Evolutionary conservation across 2,888 invertebrate genomes (phyloP).

Genomic region (Euzophera pinguis): DNA sequence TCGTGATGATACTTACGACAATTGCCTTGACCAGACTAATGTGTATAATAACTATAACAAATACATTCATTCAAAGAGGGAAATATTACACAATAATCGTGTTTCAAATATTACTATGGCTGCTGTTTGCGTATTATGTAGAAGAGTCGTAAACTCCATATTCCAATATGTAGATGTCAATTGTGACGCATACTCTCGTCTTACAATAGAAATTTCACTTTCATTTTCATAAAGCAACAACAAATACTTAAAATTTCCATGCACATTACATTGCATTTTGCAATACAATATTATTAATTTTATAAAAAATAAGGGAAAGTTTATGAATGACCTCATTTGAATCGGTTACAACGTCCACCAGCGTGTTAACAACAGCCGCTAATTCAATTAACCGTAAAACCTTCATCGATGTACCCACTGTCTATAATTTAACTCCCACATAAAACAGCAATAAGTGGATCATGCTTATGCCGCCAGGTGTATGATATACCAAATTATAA

Average conservation of each 20-base stretch:
- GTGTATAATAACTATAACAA: slow-evolving; percentile 63
- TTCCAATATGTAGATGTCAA: slow-evolving; percentile 5
- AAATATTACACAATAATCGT: slow-evolving; percentile 59
- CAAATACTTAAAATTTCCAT: neutral
- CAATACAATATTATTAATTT: slow-evolving; percentile 14
- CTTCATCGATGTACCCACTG: neutral
- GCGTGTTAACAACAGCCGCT: neutral
- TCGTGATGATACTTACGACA: slow-evolving; percentile 64
- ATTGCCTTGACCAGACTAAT: slow-evolving; percentile 67
- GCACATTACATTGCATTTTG: too few relatives aligned
- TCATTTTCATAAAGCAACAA: neutral
- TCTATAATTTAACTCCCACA: slow-evolving; percentile 10
- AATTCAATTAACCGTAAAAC: neutral
- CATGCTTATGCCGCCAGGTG: neutral
- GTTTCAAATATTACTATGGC: slow-evolving; percentile 42
- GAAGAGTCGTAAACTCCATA: slow-evolving; percentile 7
- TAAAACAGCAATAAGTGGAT: slow-evolving; percentile 3
- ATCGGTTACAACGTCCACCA: slow-evolving; percentile 5
- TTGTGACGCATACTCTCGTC: slow-evolving; percentile 7
- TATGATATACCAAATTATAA: slow-evolving; percentile 5
- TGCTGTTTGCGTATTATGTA: slow-evolving; percentile 28
- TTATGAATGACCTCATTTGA: slow-evolving; percentile 12
- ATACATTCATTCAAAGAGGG: slow-evolving; percentile 61
- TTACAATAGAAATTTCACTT: slow-evolving; percentile 13
- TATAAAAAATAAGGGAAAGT: slow-evolving; percentile 25